Evolutionary conservation across 2,797 vertebrate genomes (phyloP), one percentile per base, ranked within the genome.

Genomic region (Enteromius paludinosus): DNA sequence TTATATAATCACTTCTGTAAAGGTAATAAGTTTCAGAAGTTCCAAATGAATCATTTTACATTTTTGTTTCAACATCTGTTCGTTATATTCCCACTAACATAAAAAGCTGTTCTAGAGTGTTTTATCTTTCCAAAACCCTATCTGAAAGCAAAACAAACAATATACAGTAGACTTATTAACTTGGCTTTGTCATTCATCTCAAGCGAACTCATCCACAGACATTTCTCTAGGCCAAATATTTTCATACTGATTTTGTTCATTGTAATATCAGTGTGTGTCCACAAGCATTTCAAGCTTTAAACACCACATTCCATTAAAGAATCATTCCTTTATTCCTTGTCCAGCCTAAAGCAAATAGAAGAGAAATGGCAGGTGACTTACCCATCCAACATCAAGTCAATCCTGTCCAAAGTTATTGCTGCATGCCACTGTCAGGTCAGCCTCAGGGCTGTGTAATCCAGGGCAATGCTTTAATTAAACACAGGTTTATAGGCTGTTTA

Each of bases 401-500:
- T 59, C 65, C 59, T 69, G 74, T 82, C 41, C 28, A 85, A 79
- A 69, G 23, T 23, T 47, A 85, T 68, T 41, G 64, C 59, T 23
- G 30, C 30, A 43, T 43, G 49, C 11, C 38, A 49, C 49, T 69
- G 80, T 74, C 62, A 68, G 62, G 54, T 81, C 75, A 78, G n/a
- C 84, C 47, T 38, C 56, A 20, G 79, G 74, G 59, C 65, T 56
- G 56, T 76, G 49, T 79, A 83, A 83, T 83, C 69, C 82, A 83
- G 43, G 56, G 52, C 72, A 71, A 59, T 64, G 56, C 54, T 49
- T 81, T 82, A 68, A 83, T 83, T 74, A 85, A 81, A 83, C 49
- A 79, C 11, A 66, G 77, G 35, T 83, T 83, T 72, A 85, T 70
- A 70, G 68, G 78, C 80, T 81, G 78, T 83, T 85, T 87, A 83